Evolutionary conservation across 2,888 invertebrate species (phyloP).

Genomic region (Lissocephala sabroskyi): DNA sequence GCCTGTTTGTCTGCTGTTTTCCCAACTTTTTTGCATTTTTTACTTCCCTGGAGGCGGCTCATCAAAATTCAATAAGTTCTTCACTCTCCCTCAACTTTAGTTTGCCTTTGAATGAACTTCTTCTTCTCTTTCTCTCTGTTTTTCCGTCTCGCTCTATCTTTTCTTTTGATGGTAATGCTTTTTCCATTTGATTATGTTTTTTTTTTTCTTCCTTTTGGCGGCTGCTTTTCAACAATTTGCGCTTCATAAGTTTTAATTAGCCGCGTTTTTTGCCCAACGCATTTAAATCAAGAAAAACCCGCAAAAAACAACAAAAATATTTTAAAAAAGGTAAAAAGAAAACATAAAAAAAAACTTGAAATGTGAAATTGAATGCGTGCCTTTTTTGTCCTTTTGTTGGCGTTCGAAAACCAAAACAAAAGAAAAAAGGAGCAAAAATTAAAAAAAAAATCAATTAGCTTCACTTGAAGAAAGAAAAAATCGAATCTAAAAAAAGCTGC

Average conservation of each 20-base stretch:
- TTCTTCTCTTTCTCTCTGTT: constrained; percentile 6
- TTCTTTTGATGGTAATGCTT: constrained; percentile 8
- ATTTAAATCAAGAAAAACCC: constrained; percentile 37
- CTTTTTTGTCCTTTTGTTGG: no score
- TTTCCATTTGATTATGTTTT: no score
- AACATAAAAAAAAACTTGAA: constrained; percentile 1
- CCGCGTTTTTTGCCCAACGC: constrained; percentile 55
- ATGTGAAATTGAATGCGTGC: not conserved
- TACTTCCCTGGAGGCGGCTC: no score
- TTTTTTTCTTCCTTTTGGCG: not conserved
- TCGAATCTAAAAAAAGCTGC: no score
- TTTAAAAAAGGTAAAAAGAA: no score
- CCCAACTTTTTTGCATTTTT: no score
- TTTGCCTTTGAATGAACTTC: constrained; percentile 26
- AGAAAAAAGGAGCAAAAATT: not conserved
- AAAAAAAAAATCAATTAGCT: constrained; percentile 3
- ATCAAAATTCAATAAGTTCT: constrained; percentile 56
- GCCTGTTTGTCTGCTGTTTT: not conserved
- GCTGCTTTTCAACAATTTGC: constrained; percentile 20
- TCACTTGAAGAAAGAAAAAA: no score
- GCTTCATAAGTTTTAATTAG: constrained; percentile 56
- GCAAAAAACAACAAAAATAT: not conserved
- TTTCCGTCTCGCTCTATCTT: constrained; percentile 13
- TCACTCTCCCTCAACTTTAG: constrained; percentile 27
- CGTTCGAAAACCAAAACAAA: no score